phyloP scores from a whole-genome alignment of 1,140 invertebrate species.

The Scaptomyza pallida region DNA sequence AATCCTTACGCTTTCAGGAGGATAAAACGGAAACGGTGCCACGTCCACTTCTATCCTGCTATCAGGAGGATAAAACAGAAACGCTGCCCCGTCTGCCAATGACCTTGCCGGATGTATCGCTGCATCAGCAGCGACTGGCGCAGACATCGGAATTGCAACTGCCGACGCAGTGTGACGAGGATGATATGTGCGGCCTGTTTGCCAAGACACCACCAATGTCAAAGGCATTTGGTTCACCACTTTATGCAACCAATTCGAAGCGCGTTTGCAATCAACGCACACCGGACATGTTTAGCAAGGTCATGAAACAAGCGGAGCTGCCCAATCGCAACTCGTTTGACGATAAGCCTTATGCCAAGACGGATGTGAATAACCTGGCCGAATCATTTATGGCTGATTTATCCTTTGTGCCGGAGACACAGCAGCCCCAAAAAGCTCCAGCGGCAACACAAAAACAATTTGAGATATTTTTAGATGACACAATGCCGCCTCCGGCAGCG shows the following conservation, averaged over 20 bases:
- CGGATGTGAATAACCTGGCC: constrained; percentile 17
- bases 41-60: constrained; percentile 45
- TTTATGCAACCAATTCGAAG: constrained; percentile 28
- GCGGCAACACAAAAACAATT: constrained; percentile 37
- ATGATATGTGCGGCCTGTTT: constrained; percentile 66
- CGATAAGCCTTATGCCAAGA: constrained; percentile 15
- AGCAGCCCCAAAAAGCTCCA: neutral
- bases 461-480: constrained; percentile 63
- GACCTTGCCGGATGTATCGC: constrained; percentile 12
- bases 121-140: constrained; percentile 2
- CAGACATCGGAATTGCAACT: constrained; percentile 25
- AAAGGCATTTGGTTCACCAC: constrained; percentile 38
- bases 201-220: constrained; percentile 57
- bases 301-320: neutral
- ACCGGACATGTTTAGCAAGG: constrained; percentile 40
- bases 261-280: constrained; percentile 55
- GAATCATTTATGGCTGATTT: constrained; percentile 69
- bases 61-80: constrained; percentile 72
- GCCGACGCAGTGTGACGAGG: constrained; percentile 38
- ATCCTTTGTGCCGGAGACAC: constrained; percentile 70
- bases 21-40: constrained; percentile 80
- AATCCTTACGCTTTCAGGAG: constrained; percentile 74
- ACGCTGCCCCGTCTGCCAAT: constrained; percentile 61
- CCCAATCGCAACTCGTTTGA: constrained; percentile 30
- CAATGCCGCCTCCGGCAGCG: constrained; percentile 25